Base-by-base conservation (phyloP, 2,888 invertebrate species). In the Lycia hirtaria region DNA sequence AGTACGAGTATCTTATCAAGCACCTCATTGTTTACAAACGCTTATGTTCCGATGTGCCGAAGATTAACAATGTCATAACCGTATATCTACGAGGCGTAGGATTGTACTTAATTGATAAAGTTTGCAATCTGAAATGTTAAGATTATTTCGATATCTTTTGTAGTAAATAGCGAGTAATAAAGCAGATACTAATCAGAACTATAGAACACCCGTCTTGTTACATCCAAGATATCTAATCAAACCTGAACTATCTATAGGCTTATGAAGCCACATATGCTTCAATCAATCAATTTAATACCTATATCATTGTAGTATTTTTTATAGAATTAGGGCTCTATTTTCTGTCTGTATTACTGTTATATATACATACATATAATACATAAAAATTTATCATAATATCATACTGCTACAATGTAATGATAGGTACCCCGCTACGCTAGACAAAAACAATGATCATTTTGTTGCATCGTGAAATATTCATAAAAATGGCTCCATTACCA, bases 21-120 rank as follows among this genome's bases (percentile, higher is more conserved):
- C 17, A 48, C 28, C 19, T 40, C 15, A 30, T 54, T 65, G 60
- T 65, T 65, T 58, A 62, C 57, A 48, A 32, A 28, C 22, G 35
- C 24, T 28, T 33, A 47, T 20, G 9, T 24, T 22, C 14, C 14
- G 17, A 47, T 20, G 9, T 24, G 17, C 14, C 14, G 17, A 48
- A 41, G 35, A 48, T 50, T 52, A 43, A 30, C 41, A 37, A 38
- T 48, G 38, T 40, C 51, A 38, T 24, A 54, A 47, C 40, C 44
- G 35, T 22, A 28, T 52, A 5, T 24, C 35, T 44, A 12, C 12
- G 14, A 19, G 15, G n/a, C 22, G 3, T 33, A 48, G 30, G 22
- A 51, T 17, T 41, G 41, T 15, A 12, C 12, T 6, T 32, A 32
- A 19, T 24, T 12, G 41, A 43, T 26, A 20, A 40, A 5, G 30